A percentile compares a stretch with the other conserved stretches of the same genome.
Evolutionary conservation across 2,888 invertebrate species (phyloP).

Genomic region (Calameuta idolon): DNA sequence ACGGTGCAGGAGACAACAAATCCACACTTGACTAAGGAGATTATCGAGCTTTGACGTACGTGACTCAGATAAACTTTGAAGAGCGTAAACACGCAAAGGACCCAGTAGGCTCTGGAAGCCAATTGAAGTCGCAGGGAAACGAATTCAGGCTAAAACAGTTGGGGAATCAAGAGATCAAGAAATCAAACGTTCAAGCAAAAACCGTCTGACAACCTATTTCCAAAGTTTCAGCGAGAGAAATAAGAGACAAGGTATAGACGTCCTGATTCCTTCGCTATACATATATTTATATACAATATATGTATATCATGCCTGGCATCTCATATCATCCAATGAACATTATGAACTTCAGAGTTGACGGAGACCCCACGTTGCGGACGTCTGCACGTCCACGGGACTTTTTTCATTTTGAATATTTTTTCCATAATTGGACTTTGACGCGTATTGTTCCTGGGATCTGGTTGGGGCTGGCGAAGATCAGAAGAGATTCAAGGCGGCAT

Average conservation of each 20-base stretch:
- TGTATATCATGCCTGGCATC: neutral
- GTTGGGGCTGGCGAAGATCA: slow-evolving; percentile 2
- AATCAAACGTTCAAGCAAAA: neutral
- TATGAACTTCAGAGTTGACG: neutral
- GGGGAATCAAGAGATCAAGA: neutral
- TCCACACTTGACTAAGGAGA: slow-evolving; percentile 16
- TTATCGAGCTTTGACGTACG: slow-evolving; percentile 8
- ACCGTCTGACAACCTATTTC: neutral
- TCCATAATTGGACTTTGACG: slow-evolving; percentile 10
- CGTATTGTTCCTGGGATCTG: slow-evolving; percentile 4
- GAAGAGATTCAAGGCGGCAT: slow-evolving; percentile 3
- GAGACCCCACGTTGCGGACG: neutral
- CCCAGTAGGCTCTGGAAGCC: neutral
- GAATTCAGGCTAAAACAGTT: neutral
- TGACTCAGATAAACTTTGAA: neutral
- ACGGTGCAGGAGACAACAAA: slow-evolving; percentile 14
- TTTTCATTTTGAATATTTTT: slow-evolving; percentile 10
- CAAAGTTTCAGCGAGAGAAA: neutral
- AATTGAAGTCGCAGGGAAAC: neutral
- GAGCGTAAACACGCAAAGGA: neutral
- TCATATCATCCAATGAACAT: neutral
- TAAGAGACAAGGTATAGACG: neutral
- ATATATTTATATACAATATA: too few relatives aligned
- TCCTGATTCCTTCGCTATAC: neutral
- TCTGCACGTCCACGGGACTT: neutral